Conservation (phyloP, 2,113 vertebrate species). For the Nerophis lumbriciformis region DNA sequence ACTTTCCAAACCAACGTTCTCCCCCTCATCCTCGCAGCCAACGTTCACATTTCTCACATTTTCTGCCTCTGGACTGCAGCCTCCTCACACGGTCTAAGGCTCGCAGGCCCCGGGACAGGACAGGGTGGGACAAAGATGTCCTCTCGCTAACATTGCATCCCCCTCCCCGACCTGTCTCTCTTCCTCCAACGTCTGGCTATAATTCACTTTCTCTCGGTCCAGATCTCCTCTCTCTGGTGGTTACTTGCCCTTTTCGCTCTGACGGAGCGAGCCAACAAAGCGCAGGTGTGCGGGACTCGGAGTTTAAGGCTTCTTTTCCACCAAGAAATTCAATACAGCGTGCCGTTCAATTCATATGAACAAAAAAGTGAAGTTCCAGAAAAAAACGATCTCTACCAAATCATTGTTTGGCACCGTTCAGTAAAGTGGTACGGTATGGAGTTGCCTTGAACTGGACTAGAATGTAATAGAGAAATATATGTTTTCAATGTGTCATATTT, state of each 20-base stretch:
- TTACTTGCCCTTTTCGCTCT: conserved; percentile 48
- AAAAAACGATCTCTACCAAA: too few species aligned
- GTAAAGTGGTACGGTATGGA: too few species aligned
- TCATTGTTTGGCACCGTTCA: too few species aligned
- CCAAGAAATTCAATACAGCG: neutral
- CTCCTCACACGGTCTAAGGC: conserved; percentile 51
- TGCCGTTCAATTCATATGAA: too few species aligned
- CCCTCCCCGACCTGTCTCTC: conserved; percentile 40
- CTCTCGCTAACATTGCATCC: conserved; percentile 49
- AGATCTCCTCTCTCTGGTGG: conserved; percentile 43
- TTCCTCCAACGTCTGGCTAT: conserved; percentile 42
- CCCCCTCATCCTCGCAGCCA: conserved; percentile 65
- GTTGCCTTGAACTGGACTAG: too few species aligned
- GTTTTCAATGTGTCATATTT: too few species aligned
- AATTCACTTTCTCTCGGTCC: conserved; percentile 44
- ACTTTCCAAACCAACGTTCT: conserved; percentile 67
- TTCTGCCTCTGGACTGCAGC: conserved; percentile 65
- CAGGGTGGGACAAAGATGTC: conserved; percentile 61
- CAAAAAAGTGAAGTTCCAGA: too few species aligned
- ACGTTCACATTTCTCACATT: conserved; percentile 75
- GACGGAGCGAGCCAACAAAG: conserved; percentile 29
- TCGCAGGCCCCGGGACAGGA: conserved; percentile 52
- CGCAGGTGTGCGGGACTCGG: conserved; percentile 60
- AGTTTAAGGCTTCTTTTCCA: neutral
- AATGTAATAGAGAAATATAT: too few species aligned